phyloP scores from a whole-genome alignment of 92 coral and sea anemone species.

The Micromussa lordhowensis region DNA sequence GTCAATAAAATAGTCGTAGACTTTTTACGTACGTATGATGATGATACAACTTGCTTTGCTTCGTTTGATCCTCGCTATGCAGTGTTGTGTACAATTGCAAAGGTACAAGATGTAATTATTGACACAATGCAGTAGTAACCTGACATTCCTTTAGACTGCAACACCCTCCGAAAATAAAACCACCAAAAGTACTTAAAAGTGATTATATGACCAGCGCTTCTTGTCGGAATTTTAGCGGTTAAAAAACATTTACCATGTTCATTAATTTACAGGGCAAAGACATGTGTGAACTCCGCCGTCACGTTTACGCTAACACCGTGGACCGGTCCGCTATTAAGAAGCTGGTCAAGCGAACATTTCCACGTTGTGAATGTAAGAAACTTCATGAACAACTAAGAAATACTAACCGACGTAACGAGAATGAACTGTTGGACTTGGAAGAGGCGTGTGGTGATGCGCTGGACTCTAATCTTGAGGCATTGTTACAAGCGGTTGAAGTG shows the following conservation, averaged over 20 bases:
- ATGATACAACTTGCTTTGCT: too few relatives aligned
- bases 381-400: conserved; percentile 57
- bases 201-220: too few relatives aligned
- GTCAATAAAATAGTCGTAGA: too few relatives aligned
- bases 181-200: too few relatives aligned
- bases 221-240: too few relatives aligned
- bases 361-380: conserved; percentile 83
- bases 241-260: background rate
- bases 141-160: too few relatives aligned
- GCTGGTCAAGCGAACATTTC: conserved; percentile 83
- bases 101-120: too few relatives aligned
- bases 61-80: too few relatives aligned
- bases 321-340: conserved; percentile 88
- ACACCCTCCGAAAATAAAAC: too few relatives aligned
- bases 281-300: conserved; percentile 94
- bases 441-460: conserved; percentile 6
- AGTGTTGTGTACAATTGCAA: too few relatives aligned
- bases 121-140: too few relatives aligned
- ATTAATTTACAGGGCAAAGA: conserved; percentile 82
- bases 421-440: conserved; percentile 12
- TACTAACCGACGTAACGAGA: background rate
- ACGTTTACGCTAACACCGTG: conserved; percentile 90
- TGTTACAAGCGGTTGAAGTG: conserved; percentile 35
- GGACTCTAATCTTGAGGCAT: conserved; percentile 51
- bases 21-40: too few relatives aligned